Evolutionary conservation across 2,888 invertebrate genomes (phyloP), one percentile per base, ranked within the genome.

Genomic region (Dynastes maya): DNA sequence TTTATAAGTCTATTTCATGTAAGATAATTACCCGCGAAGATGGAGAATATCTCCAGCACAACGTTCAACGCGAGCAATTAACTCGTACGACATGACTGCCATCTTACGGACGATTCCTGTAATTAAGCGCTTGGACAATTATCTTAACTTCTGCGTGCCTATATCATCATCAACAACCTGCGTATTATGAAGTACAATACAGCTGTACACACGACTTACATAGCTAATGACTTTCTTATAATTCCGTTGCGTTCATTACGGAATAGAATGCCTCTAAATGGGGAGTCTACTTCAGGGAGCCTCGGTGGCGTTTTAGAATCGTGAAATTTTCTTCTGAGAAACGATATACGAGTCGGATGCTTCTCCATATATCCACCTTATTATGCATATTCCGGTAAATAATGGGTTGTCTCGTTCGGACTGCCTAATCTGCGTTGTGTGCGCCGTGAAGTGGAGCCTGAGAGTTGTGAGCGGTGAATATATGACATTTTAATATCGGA

Each of bases 401-500:
- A 72, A 72, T 58, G 37, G 72, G 72, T 72, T 72, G 72, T 72
- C 72, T 40, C 40, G 16, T 72, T 55, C 45, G 55, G 16, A 5
- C 32, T n/a, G 40, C 13, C 65, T 68, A 68, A 68, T 68, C 49
- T 32, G 5, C 16, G 40, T 72, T 58, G 37, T 72, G 49, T 13
- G 29, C 11, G 68, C 27, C 51, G 61, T 45, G 45, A 45, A 45
- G 9, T 45, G 45, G 45, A 11, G 45, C 45, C 45, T 45, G 45
- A 32, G 32, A 32, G 76, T 53, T 53, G 13, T 16, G 53, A 55
- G 55, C 16, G 55, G 22, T 22, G 55, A 68, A 67, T 67, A 79
- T 77, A 77, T 71, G 80, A 80, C 78, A 53, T 80, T 80, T 78
- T 79, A 79, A 77, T 79, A 76, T 72, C 77, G 51, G 75, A 79